Percentiles rank a stretch among this genome's conserved stretches.
Evolutionary conservation across 2,797 vertebrate genomes (phyloP).

Genomic region (Lindbergichthys nudifrons): DNA sequence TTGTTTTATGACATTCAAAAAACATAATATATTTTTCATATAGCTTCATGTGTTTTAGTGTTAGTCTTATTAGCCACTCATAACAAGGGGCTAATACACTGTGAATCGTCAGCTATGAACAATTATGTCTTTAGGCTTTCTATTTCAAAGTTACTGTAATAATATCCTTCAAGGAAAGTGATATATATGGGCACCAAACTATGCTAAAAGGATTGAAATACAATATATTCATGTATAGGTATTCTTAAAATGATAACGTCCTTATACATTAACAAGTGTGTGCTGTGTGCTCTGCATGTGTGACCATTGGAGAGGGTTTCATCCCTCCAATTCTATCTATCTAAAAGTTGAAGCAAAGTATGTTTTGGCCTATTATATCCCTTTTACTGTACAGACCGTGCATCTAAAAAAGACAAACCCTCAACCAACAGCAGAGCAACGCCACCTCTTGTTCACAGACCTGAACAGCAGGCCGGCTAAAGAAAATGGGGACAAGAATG

Average conservation of each 20-base stretch:
- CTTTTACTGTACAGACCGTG: neutral
- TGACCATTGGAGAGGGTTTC: too few species aligned
- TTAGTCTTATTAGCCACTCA: too few species aligned
- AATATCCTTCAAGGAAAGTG: neutral
- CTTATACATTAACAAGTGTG: too few species aligned
- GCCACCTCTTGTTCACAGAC: slow-evolving; percentile 74
- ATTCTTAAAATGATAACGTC: neutral
- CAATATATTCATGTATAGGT: neutral
- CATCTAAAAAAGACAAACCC: neutral
- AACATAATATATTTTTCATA: neutral
- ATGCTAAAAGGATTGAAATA: neutral
- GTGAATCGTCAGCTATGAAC: neutral
- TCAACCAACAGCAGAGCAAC: slow-evolving; percentile 64
- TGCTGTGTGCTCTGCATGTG: too few species aligned
- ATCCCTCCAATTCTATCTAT: too few species aligned
- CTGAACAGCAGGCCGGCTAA: slow-evolving; percentile 40
- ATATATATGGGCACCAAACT: neutral
- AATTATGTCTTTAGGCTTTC: neutral
- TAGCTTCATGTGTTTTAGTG: neutral
- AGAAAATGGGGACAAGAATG: slow-evolving; percentile 66
- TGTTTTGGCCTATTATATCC: neutral
- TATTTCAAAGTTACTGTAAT: neutral
- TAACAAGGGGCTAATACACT: neutral
- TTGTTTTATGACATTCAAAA: neutral
- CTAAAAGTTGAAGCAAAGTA: neutral